These are phyloP conservation scores for Tyrannus savana DNA, from an alignment of 2,113 vertebrate genomes.

Conservation along the genomic window DNA sequence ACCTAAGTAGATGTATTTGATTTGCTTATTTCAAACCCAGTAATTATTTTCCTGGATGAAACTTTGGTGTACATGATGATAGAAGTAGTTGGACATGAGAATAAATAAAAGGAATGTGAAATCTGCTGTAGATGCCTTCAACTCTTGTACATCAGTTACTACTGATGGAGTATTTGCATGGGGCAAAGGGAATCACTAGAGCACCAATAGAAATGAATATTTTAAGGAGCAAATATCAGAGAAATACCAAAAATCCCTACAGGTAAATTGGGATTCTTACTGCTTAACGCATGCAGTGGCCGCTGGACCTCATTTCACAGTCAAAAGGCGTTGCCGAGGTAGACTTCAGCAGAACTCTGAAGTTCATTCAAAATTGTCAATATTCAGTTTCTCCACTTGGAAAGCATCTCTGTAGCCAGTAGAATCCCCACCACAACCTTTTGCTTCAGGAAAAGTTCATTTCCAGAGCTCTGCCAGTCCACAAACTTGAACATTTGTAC, in stretches of 20 bases:
- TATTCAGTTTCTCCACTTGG: not conserved
- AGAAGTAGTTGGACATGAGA: not conserved
- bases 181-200: not conserved
- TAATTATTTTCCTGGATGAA: not conserved
- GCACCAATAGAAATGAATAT: not conserved
- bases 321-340: not conserved
- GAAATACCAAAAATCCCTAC: not conserved
- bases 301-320: not conserved
- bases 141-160: not conserved
- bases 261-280: not conserved
- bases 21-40: not conserved
- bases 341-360: not conserved
- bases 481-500: not conserved
- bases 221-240: not conserved
- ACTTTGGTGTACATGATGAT: fast-evolving
- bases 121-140: not conserved
- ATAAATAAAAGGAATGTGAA: not conserved
- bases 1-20: not conserved
- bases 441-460: not conserved
- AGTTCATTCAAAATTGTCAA: not conserved
- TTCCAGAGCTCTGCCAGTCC: not conserved
- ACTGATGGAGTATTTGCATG: not conserved
- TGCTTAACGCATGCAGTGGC: not conserved
- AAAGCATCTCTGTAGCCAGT: not conserved
- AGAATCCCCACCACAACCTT: not conserved